Percentiles rank a stretch among this genome's conserved stretches.
These are phyloP conservation scores for Cossypha niveicapilla DNA, from an alignment of 2,797 vertebrate genomes.

Conservation along the genomic window DNA sequence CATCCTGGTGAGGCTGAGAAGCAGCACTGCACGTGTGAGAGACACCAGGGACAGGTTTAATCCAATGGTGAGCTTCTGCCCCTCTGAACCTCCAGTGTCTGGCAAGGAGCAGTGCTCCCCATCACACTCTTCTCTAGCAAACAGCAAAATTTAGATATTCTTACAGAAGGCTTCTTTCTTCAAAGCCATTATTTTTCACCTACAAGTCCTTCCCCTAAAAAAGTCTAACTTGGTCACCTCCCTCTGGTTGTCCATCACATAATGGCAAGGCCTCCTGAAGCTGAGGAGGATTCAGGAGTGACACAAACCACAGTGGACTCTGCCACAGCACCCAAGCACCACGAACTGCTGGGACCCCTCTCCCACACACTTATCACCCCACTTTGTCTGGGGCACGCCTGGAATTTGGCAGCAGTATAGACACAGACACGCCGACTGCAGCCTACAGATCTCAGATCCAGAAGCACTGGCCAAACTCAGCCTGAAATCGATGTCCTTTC, in stretches of 20 bases:
- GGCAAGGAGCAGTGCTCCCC: not conserved
- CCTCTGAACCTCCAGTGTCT: not conserved
- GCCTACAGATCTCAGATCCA: not conserved
- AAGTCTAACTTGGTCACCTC: not conserved
- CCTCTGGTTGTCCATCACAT: accelerated
- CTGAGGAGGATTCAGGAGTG: not conserved
- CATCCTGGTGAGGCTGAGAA: accelerated
- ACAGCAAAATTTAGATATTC: not conserved
- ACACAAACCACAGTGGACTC: not conserved
- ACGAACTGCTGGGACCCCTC: not conserved
- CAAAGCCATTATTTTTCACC: not conserved
- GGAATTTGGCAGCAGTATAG: not conserved
- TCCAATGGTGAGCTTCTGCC: accelerated
- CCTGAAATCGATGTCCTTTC: not conserved
- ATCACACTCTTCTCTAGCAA: not conserved
- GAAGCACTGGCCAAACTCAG: accelerated
- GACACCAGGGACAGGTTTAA: not conserved
- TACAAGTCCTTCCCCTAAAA: not conserved
- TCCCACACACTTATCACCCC: not conserved
- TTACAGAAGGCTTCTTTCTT: not conserved
- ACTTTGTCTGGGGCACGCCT: not conserved
- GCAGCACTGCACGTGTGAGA: not conserved
- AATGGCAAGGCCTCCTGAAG: not conserved
- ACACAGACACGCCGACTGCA: no score
- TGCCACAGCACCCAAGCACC: not conserved